Base-by-base conservation (phyloP, 2,888 invertebrate species). In the Agrilus biguttatus region DNA sequence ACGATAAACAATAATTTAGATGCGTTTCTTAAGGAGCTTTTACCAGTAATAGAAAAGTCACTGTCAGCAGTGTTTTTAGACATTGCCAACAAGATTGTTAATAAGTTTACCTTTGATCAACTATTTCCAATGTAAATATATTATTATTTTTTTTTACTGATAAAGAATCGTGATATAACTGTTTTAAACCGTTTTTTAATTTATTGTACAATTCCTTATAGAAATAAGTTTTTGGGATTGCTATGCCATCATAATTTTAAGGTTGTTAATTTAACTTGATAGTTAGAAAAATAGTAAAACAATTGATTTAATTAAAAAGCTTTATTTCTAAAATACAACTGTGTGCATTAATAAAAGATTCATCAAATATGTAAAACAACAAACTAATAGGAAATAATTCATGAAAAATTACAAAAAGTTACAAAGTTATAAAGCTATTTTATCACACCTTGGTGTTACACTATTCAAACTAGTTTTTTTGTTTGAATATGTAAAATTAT, bases 1-100 rank as follows among this genome's bases (percentile, higher is more conserved):
- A 70, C 72, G 0, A 69, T 75, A 33, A 76, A 76, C 55, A 65
- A 63, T 49, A 76, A 76, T 52, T 69, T 75, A 45, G 64, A 70
- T 33, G 51, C 65, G 2, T 73, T 76, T 51, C 47, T 70, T 21
- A 62, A 62, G 36, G 74, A 76, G 49, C 53, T 76, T 7, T 61
- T 70, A 55, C 76, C 77, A 0, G 55, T 69, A 1, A 64, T 77
- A 19, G 73, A 75, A 51, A 67, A 59, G 45, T 66, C 68, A 0
- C 58, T 75, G 4, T 60, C 67, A 0, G 53, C 55, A 3, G 59
- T 66, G 12, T 69, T 75, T 52, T 51, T 66, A 37, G 57, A 68
- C 5, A 67, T 72, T 45, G 65, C 65, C 1, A 73, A 74, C 49
- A 66, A 63, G 45, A 69, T 76, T 36, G 61, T 74, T 10, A 52